Base-by-base conservation (phyloP, 1,140 invertebrate genomes). In the Scaptomyza hsui region DNA sequence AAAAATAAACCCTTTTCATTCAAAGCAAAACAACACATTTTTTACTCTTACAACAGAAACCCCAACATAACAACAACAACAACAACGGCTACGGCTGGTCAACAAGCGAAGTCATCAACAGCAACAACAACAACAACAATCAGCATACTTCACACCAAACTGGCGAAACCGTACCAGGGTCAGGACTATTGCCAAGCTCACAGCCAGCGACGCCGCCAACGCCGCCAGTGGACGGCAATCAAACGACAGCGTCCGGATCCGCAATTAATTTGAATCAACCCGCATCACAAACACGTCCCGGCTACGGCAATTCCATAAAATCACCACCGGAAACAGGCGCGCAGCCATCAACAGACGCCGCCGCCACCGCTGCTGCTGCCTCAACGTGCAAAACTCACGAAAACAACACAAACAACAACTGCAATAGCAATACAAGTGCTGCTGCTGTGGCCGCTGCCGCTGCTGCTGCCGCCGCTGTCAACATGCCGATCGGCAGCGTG, bases 401-500 rank as follows among this genome's bases (percentile, higher is more conserved):
- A 24, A 68, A 18, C 39, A 68, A 12, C 21, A 61, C 37, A 44
- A 69, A 32, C 55, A 57, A 60, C 60, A 56, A 16, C 45, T 49
- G 29, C 37, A 29, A 49, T 49, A 71, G 7, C 44, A 37, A 49
- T 21, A 41, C 86, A 57, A 61, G 71, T 56, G 53, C 78, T 57
- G 78, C 81, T 60, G 61, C 81, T 41, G 75, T 65, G 41, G 78
- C 82, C 59, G 70, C 75, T 32, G 75, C 72, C 10, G 76, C 62
- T 9, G 67, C 72, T 44, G 78, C 78, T 53, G 60, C 83, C 29
- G 82, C 72, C 49, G 78, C 70, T 21, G 75, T 75, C 70, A 86
- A 79, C 52, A 91, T 91, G 91, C 91, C 91, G 60, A 91, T 91
- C 74, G 89, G 89, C 53, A 72, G 91, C 21, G 93, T 92, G 81